Percentiles rank a stretch among this genome's conserved stretches.
These are phyloP conservation scores for Drosophila colorata DNA, from an alignment of 2,888 invertebrate species.

Conservation along the genomic window DNA sequence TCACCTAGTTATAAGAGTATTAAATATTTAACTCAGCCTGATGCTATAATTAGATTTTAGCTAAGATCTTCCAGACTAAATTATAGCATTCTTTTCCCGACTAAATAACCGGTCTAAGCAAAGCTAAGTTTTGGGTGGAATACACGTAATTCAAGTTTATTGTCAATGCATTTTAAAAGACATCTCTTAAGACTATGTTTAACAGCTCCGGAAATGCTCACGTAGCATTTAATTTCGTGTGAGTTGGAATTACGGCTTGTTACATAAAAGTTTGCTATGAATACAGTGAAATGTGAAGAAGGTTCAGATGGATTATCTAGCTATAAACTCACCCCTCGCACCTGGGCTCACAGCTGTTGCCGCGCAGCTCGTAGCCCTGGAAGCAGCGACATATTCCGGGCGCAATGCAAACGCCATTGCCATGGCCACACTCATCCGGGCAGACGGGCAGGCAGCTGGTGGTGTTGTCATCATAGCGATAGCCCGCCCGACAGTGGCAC, in stretches of 20 bases:
- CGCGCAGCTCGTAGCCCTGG: conserved; percentile 86
- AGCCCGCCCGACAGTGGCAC: conserved; percentile 84
- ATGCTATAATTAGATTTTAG: too few species aligned
- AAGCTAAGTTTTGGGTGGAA: too few species aligned
- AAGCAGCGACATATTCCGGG: conserved; percentile 88
- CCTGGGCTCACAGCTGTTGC: conserved; percentile 79
- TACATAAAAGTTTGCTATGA: not conserved
- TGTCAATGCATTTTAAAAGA: too few species aligned
- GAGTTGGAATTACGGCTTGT: not conserved
- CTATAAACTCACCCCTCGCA: conserved; percentile 76
- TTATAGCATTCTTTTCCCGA: too few species aligned
- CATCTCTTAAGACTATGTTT: not conserved
- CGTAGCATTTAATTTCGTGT: not conserved
- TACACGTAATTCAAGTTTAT: too few species aligned
- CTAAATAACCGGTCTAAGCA: too few species aligned
- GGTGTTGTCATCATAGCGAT: conserved; percentile 72
- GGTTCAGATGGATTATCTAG: not conserved
- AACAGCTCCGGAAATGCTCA: not conserved
- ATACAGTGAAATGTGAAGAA: not conserved
- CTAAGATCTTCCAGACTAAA: too few species aligned
- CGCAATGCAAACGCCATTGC: conserved; percentile 87
- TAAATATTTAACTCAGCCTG: too few species aligned
- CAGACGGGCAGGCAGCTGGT: conserved; percentile 82
- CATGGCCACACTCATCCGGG: conserved; percentile 82
- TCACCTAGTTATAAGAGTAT: too few species aligned